phyloP scores from a whole-genome alignment of 2,888 invertebrate species.

The Cremastobaeus sp. region DNA sequence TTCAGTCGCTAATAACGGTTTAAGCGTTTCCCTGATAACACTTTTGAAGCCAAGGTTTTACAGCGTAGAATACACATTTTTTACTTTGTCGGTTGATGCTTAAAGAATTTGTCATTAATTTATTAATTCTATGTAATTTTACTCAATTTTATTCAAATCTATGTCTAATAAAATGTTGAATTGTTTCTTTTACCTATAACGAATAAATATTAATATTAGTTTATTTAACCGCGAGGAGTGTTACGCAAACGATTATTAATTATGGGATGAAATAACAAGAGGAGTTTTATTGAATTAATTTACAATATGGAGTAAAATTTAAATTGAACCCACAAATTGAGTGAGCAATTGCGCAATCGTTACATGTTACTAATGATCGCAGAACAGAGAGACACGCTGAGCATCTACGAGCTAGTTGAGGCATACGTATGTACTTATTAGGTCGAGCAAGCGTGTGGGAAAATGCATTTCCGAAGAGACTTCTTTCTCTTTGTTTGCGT shows the following conservation, averaged over 20 bases:
- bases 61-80: too few species aligned
- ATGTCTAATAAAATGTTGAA: conserved; percentile 17
- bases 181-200: too few species aligned
- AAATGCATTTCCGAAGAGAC: conserved; percentile 47
- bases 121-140: too few species aligned
- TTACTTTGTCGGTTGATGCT: too few species aligned
- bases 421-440: conserved; percentile 42
- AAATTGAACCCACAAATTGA: conserved; percentile 20
- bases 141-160: conserved; percentile 7
- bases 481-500: conserved; percentile 19
- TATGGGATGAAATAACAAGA: not conserved
- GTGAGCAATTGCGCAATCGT: conserved; percentile 38
- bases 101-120: too few species aligned
- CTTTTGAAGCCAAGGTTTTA: too few species aligned
- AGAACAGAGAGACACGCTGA: conserved; percentile 33
- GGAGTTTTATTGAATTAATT: conserved; percentile 13
- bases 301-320: conserved; percentile 19
- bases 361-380: conserved; percentile 35
- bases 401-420: conserved; percentile 52
- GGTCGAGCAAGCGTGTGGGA: conserved; percentile 49
- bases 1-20: too few species aligned
- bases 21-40: too few species aligned
- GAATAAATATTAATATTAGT: too few species aligned
- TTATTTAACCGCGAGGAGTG: too few species aligned
- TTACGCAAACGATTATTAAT: not conserved